phyloP scores from a whole-genome alignment of 2,888 invertebrate species.

The Cerastis leucographa region DNA sequence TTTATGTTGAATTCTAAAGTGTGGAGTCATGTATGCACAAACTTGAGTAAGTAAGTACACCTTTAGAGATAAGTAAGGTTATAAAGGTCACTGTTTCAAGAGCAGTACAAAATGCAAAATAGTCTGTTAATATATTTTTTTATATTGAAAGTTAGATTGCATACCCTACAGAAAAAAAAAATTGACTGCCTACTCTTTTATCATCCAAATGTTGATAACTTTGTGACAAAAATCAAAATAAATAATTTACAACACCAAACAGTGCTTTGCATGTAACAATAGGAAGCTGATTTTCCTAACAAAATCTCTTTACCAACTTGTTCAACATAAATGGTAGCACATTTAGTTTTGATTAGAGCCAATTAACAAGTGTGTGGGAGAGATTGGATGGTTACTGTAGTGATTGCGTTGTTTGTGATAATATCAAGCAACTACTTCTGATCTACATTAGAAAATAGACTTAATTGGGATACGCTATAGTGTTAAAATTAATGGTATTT shows the following conservation, averaged over 20 bases:
- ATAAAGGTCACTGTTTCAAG: constrained; percentile 7
- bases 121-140: background rate
- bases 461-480: background rate
- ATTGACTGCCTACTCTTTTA: no score
- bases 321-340: constrained; percentile 36
- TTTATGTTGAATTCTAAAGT: background rate
- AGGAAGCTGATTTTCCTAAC: background rate
- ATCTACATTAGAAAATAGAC: background rate
- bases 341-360: constrained; percentile 59
- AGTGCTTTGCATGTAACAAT: background rate
- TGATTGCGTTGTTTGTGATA: constrained; percentile 37
- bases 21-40: background rate
- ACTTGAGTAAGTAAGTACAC: constrained; percentile 2
- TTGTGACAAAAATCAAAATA: constrained; percentile 3
- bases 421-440: constrained; percentile 14
- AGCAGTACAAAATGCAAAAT: constrained; percentile 19
- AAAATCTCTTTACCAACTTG: constrained; percentile 24
- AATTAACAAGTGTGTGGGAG: constrained; percentile 64
- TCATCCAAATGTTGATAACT: background rate
- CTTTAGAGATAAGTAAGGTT: constrained; percentile 4
- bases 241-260: constrained; percentile 1
- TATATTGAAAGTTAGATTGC: background rate
- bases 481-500: background rate
- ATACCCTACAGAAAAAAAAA: background rate
- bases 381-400: constrained; percentile 45